Conservation (phyloP, 2,113 vertebrate species). For the Syngnathus scovelli region DNA sequence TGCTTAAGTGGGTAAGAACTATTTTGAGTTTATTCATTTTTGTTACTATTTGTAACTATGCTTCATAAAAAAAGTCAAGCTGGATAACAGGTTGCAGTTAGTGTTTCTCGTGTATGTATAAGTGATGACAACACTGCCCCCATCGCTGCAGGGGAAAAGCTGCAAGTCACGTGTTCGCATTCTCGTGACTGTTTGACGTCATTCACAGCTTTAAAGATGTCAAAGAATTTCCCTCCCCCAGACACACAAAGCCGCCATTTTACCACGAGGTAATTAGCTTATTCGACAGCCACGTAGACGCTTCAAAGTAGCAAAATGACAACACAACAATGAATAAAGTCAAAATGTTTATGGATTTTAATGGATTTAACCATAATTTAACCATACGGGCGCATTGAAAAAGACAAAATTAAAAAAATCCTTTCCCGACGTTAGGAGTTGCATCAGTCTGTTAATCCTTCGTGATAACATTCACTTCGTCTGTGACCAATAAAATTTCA, state of each 20-base stretch:
- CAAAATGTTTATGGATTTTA: background rate
- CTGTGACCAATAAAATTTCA: background rate
- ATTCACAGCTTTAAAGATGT: slow-evolving; percentile 4
- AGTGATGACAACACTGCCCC: slow-evolving; percentile 37
- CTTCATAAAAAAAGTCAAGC: background rate
- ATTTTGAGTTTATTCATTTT: no score
- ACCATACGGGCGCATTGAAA: no score
- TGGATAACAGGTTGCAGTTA: background rate
- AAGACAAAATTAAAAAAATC: background rate
- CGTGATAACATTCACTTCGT: background rate
- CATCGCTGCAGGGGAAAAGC: slow-evolving; percentile 20
- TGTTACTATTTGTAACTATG: background rate
- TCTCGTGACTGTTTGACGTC: slow-evolving; percentile 50
- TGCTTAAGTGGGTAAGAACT: background rate
- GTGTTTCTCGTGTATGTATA: background rate
- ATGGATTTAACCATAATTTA: no score
- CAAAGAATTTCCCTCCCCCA: background rate
- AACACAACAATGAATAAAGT: background rate
- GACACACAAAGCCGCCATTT: slow-evolving; percentile 56
- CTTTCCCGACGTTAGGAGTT: background rate
- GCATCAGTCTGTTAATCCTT: slow-evolving; percentile 1
- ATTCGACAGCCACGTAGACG: slow-evolving; percentile 32
- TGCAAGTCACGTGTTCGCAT: slow-evolving; percentile 21
- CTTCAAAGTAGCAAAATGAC: background rate
- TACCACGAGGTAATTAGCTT: slow-evolving; percentile 38